A percentile compares a stretch with the other conserved stretches of the same genome.
These are phyloP conservation scores for Vicugna pacos DNA, from an alignment of 2,113 vertebrate species.

Conservation along the genomic window DNA sequence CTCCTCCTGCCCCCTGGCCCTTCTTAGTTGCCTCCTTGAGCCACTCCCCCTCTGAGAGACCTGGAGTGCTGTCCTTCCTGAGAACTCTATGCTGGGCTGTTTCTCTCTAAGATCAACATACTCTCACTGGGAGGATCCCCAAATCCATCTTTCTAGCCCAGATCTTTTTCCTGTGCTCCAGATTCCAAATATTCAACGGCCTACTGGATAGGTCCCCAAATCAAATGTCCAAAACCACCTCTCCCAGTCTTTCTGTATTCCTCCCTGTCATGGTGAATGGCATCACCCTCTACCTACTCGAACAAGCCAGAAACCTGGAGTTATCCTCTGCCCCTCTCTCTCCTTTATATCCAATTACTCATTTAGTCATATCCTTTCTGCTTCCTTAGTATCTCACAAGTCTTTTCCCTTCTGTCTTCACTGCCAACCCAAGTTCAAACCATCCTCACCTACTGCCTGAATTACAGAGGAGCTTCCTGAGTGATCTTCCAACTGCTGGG, in stretches of 20 bases:
- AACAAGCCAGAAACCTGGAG: neutral
- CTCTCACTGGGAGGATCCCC: neutral
- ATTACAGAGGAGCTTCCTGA: slow-evolving; percentile 2
- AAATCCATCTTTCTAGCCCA: neutral
- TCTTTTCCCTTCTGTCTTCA: neutral
- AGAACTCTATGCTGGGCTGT: neutral
- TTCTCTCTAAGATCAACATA: neutral
- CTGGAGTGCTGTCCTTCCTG: neutral
- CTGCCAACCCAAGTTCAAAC: neutral
- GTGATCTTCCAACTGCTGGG: neutral
- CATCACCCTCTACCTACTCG: neutral
- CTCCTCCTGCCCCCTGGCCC: neutral
- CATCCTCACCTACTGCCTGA: neutral
- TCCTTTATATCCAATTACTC: neutral
- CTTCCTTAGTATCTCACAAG: neutral
- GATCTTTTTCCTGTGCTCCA: slow-evolving; percentile 1
- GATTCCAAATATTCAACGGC: neutral
- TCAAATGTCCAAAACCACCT: neutral
- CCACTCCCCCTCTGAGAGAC: neutral
- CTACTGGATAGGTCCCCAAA: neutral
- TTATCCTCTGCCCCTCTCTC: neutral
- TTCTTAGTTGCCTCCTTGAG: neutral
- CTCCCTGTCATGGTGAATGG: neutral
- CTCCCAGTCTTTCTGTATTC: neutral
- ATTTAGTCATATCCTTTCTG: neutral